Conservation (phyloP, 1,140 invertebrate species). For the Trypoxylus dichotomus region DNA sequence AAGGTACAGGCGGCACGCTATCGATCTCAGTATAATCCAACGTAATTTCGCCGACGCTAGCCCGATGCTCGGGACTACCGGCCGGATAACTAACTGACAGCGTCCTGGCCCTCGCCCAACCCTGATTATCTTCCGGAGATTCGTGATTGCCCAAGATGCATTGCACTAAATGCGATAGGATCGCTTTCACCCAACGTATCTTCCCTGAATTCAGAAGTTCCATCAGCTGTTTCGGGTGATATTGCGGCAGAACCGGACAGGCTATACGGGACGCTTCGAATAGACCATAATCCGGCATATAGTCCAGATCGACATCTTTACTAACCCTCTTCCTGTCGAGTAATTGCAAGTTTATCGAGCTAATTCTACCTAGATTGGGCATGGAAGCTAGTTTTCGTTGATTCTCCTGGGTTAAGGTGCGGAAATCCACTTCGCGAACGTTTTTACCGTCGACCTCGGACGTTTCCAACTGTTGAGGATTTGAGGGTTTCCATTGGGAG, state of each 20-base stretch:
- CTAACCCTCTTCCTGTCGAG: conserved; percentile 67
- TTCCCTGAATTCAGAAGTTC: conserved; percentile 98
- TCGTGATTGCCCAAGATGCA: conserved; percentile 70
- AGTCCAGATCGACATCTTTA: conserved; percentile 66
- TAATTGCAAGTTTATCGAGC: conserved; percentile 79
- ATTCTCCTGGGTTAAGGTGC: conserved; percentile 72
- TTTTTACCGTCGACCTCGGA: conserved; percentile 41
- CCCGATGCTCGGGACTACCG: conserved; percentile 55
- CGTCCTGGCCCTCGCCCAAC: conserved; percentile 84
- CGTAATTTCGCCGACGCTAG: conserved; percentile 62
- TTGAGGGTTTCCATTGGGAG: conserved; percentile 92
- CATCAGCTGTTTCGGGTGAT: conserved; percentile 98
- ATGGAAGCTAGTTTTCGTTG: conserved; percentile 75
- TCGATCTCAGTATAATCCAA: conserved; percentile 95
- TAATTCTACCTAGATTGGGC: conserved; percentile 77
- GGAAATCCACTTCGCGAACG: conserved; percentile 77
- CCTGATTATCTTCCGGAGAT: conserved; percentile 55
- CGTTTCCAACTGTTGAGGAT: conserved; percentile 34
- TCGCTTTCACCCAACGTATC: conserved; percentile 96
- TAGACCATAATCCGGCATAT: conserved; percentile 91
- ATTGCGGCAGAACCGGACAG: conserved; percentile 97
- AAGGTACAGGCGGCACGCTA: conserved; percentile 92
- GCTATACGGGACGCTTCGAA: conserved; percentile 97
- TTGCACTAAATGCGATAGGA: conserved; percentile 91
- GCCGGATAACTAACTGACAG: conserved; percentile 83